Evolutionary conservation across 1,140 invertebrate species (phyloP), one percentile per base, ranked within the genome.

Genomic region (Drosophila mauritiana): DNA sequence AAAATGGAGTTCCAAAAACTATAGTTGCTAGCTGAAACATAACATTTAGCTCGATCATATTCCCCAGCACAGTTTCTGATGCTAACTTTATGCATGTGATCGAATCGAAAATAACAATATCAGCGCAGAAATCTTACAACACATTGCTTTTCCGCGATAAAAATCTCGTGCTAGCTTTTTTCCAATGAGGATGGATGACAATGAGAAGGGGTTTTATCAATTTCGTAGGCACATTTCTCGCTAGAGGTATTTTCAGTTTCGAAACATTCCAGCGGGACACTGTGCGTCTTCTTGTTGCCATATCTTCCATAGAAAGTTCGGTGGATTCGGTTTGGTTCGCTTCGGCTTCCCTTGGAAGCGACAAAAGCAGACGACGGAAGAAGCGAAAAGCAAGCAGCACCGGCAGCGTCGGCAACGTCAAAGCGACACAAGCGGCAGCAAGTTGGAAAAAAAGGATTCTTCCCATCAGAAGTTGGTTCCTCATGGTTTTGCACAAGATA

Each of bases 401-500:
- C 37, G 51, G 25, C 40, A 52, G 52, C 43, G 45, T 12, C 65
- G 40, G 49, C 34, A 64, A 45, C 52, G 52, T 43, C 51, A 55
- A 58, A 58, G 56, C 62, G 64, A 45, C 37, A 48, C 36, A 43
- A 36, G 46, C 48, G 36, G 61, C 37, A 81, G 25, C 22, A 49
- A 74, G 64, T 80, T 67, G 25, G 58, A 42, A 76, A 83, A 74
- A 37, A 79, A 84, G 82, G 78, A 84, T 85, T 80, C 77, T 76
- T 80, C 72, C 55, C 81, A 85, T 63, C 55, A 27, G 53, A 70
- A 78, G 81, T 78, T 81, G 74, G 46, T 83, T 73, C 63, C 27
- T 31, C 27, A 31, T 31, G 27, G 27, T 46, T 81, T 62, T 73
- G 80, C 81, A 73, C 75, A 85, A 86, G 82, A 84, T 69, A 90